Percentiles rank a stretch among this genome's conserved stretches.
Conservation (phyloP, 2,113 vertebrate species). For the Periophthalmus modestus region DNA sequence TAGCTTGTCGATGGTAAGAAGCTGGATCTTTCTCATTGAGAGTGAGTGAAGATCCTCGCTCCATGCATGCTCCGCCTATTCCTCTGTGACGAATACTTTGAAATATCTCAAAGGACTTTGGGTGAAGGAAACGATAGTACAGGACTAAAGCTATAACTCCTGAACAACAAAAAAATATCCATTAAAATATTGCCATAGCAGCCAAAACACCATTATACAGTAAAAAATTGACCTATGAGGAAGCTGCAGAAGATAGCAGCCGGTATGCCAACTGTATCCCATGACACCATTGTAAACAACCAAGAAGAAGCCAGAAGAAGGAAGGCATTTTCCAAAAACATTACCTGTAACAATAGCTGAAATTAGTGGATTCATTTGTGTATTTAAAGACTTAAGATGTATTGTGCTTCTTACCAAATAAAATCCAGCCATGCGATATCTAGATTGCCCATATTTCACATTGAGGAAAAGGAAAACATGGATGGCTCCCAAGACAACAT, state of each 20-base stretch:
- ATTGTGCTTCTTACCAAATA: constrained; percentile 73
- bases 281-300: constrained; percentile 76
- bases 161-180: constrained; percentile 61
- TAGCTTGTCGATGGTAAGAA: constrained; percentile 64
- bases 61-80: constrained; percentile 34
- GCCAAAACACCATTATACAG: background rate
- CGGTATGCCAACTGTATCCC: constrained; percentile 73
- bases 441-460: constrained; percentile 79
- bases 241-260: constrained; percentile 78
- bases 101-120: constrained; percentile 83
- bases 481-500: constrained; percentile 79
- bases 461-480: constrained; percentile 85
- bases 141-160: constrained; percentile 78
- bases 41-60: constrained; percentile 47
- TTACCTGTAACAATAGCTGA: constrained; percentile 47
- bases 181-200: background rate
- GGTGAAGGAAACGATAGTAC: constrained; percentile 86
- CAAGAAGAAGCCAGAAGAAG: constrained; percentile 81
- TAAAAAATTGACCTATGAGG: constrained; percentile 72
- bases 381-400: background rate
- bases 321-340: constrained; percentile 78
- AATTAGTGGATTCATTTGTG: background rate
- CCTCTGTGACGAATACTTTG: constrained; percentile 69
- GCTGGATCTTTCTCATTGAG: constrained; percentile 51
- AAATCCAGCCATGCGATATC: constrained; percentile 77